Conservation (phyloP, 2,113 vertebrate genomes). For the Turdus rufiventris region DNA sequence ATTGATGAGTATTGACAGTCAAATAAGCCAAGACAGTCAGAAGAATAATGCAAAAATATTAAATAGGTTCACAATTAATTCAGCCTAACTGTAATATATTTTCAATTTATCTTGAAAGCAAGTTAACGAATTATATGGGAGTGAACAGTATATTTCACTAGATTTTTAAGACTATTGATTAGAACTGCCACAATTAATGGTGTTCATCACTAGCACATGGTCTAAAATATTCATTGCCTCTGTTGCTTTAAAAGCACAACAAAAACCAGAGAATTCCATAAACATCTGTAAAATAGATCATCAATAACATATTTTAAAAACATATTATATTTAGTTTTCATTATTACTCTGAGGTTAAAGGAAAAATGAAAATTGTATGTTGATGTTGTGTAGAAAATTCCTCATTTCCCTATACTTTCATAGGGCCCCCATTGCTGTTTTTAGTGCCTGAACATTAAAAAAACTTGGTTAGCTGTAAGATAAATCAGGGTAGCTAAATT, state of each 20-base stretch:
- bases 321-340: neutral
- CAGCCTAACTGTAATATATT: neutral
- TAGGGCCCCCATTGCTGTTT: neutral
- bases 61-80: neutral
- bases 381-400: neutral
- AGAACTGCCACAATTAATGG: neutral
- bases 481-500: neutral
- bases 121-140: neutral
- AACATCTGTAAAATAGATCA: neutral
- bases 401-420: neutral
- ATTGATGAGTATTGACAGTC: neutral
- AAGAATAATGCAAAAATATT: neutral
- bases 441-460: neutral
- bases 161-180: neutral
- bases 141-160: neutral
- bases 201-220: rapidly evolving
- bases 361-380: neutral
- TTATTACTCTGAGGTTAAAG: neutral
- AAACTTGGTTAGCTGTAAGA: neutral
- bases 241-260: neutral
- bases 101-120: neutral
- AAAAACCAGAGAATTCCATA: neutral
- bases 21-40: neutral
- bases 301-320: neutral
- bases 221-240: neutral